Base-by-base conservation (phyloP, 2,113 vertebrate species). In the Clarias batrachus region DNA sequence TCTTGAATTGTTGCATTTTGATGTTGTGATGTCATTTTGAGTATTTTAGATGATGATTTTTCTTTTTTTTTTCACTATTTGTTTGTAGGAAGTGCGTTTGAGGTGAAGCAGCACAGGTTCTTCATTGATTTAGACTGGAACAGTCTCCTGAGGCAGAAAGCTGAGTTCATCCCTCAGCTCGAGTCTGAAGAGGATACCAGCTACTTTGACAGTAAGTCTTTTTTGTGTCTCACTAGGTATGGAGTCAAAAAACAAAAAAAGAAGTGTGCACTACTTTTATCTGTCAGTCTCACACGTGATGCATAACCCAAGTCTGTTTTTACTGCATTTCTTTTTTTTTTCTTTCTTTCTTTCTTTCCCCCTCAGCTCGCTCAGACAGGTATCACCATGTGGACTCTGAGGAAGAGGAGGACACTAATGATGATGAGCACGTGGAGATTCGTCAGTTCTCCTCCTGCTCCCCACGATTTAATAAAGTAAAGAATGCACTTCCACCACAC, bases 171-270 rank as follows among this genome's bases (percentile, higher is more conserved):
- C 90, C 98, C 98, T 9, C 98, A 99, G 87, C 89, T 99, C 91
- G 98, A 99, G 92, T 98, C 97, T 0, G 98, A 99, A 91, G 98
- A 99, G 89, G 98, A 99, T 91, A 99, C 98, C 83, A 99, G 98
- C 92, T 99, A 99, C 94, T 99, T 99, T 92, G 98, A 99, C 94
- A 99, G 98, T 99, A 95, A 94, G 95, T 83, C 48, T 74, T n/a
- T 25, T 77, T 82, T 76, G 57, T 74, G 5, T 57, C 33, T 71
- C 54, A 71, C 4, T 54, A 60, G 66, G 3, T 37, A 63, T 27
- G 54, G 17, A 83, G 48, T 76, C 3, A 12, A 85, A 13, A 85
- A 66, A 37, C 33, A 3, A 7, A 48, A 41, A 48, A 8, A 19
- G 14, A 41, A 66, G 25, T 16, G 25, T 30, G 12, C 63, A 48